Conservation (phyloP, 2,797 vertebrate genomes). For the Girardinus metallicus region DNA sequence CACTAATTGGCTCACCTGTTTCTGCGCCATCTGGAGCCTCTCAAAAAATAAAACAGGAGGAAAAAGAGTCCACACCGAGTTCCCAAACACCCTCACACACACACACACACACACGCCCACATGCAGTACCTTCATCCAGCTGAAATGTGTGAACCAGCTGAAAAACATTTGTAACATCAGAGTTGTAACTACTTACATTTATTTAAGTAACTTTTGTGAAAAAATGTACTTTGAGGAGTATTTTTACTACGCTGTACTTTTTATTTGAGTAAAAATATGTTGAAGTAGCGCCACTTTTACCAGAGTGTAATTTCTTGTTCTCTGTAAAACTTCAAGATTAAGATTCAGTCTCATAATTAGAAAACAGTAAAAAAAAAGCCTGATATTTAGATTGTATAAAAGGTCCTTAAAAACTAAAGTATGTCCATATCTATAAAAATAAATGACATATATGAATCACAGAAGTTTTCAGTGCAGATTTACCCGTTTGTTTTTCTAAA, state of each 20-base stretch:
- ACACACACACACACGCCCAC: not conserved
- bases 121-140: constrained; percentile 24
- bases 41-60: constrained; percentile 44
- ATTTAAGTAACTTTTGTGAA: too few species aligned
- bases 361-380: not conserved
- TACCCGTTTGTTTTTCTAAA: not conserved
- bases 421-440: not conserved
- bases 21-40: constrained; percentile 81
- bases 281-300: too few species aligned
- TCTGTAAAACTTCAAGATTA: too few species aligned
- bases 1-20: constrained; percentile 84
- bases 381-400: not conserved
- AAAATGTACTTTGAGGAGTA: too few species aligned
- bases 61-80: constrained; percentile 54
- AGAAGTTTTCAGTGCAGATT: not conserved
- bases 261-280: too few species aligned
- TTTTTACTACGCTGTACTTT: too few species aligned
- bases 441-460: not conserved
- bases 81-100: constrained; percentile 41
- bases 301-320: too few species aligned
- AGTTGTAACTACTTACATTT: not conserved
- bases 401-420: not conserved
- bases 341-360: not conserved
- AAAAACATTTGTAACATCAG: not conserved
- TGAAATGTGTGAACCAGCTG: constrained; percentile 20